Conservation (phyloP, 2,113 vertebrate genomes). For the Dryoscopus gambensis region DNA sequence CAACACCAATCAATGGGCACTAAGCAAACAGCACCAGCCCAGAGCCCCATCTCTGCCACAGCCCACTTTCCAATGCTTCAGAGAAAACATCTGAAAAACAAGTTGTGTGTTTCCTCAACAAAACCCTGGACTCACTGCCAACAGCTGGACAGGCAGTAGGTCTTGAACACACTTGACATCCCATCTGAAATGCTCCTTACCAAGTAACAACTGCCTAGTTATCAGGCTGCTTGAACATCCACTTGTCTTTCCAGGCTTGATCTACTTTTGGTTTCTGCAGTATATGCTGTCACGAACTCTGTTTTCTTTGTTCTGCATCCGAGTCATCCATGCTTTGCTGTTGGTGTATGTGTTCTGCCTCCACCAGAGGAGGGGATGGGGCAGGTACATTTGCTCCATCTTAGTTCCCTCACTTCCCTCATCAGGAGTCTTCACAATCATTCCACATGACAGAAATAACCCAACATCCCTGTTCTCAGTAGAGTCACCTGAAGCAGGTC, state of each 20-base stretch:
- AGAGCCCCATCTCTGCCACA: background rate
- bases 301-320: background rate
- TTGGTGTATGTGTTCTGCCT: background rate
- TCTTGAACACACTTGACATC: background rate
- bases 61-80: background rate
- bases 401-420: background rate
- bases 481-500: background rate
- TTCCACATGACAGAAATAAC: background rate
- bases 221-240: background rate
- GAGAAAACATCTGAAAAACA: background rate
- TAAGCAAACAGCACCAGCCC: background rate
- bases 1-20: accelerated
- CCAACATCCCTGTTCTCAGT: background rate
- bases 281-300: background rate
- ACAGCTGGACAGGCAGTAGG: background rate
- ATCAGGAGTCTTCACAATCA: background rate
- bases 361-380: background rate
- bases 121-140: background rate
- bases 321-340: background rate
- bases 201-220: background rate
- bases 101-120: background rate
- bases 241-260: background rate
- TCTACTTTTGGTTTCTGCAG: background rate
- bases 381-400: background rate
- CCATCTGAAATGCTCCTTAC: background rate